Conservation (phyloP, 2,888 invertebrate genomes). For the Tinea semifulvella region DNA sequence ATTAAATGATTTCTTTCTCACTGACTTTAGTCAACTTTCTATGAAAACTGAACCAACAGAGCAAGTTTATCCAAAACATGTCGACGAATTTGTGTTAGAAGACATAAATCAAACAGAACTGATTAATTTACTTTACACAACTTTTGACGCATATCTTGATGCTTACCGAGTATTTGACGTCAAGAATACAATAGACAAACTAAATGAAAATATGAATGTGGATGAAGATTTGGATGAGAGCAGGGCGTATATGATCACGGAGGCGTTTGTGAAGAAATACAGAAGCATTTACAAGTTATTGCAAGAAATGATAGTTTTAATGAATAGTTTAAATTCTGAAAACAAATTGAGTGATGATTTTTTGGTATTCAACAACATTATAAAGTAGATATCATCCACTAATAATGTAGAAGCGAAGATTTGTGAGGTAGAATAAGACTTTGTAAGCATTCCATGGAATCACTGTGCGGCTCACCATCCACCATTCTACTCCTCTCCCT, state of each 20-base stretch:
- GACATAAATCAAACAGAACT: slow-evolving; percentile 28
- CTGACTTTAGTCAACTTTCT: neutral
- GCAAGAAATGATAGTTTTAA: slow-evolving; percentile 31
- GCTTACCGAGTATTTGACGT: slow-evolving; percentile 38
- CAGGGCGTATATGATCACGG: slow-evolving; percentile 34
- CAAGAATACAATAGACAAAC: slow-evolving; percentile 34
- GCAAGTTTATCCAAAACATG: slow-evolving; percentile 9
- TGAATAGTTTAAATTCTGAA: slow-evolving; percentile 17
- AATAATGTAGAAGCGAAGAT: too few species aligned
- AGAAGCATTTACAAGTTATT: slow-evolving; percentile 33
- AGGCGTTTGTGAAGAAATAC: slow-evolving; percentile 41
- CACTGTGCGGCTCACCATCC: too few species aligned
- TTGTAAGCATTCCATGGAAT: too few species aligned
- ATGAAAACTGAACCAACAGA: neutral
- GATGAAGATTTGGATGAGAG: slow-evolving; percentile 19
- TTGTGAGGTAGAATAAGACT: too few species aligned
- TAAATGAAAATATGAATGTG: slow-evolving; percentile 30
- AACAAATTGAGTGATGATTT: slow-evolving; percentile 29
- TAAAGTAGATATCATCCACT: too few species aligned
- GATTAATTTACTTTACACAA: slow-evolving; percentile 35
- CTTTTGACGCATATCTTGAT: slow-evolving; percentile 44
- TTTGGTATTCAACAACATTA: slow-evolving; percentile 35
- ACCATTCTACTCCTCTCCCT: too few species aligned
- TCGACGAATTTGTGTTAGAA: slow-evolving; percentile 12
- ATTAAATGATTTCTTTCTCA: neutral